Evolutionary conservation across 2,888 invertebrate genomes (phyloP), one percentile per base, ranked within the genome.

Genomic region (Nephrotoma guestfalica): DNA sequence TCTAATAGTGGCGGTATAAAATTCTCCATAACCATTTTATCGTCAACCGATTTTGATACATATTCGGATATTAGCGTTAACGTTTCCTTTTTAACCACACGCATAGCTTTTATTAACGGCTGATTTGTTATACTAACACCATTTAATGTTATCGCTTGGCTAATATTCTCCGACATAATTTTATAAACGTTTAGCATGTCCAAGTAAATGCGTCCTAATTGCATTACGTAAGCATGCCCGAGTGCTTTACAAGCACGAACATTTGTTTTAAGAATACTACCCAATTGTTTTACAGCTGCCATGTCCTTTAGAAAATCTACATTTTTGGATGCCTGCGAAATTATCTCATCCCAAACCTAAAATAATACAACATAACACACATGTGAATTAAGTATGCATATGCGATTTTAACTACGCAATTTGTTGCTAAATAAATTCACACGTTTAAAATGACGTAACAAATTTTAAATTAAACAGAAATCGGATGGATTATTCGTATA

Each of bases 131-230:
- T 98, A 89, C 94, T 94, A 90, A 99, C 98, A 84, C 99, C 99
- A 92, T 99, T 98, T 87, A 97, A 92, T 87, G 96, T 94, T 90
- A 99, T 98, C 71, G 99, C 98, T 91, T 96, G 95, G 89, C 96
- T 96, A 90, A 99, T 98, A 92, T 98, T 98, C 91, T 97, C 97
- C 88, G 97, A 97, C 95, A 97, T 97, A 88, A 97, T 97, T 94
- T 99, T 99, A 93, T 99, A 99, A 89, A 99, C 98, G 93, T 99
- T 99, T 89, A 99, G 93, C 98, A 99, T 98, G 92, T 99, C 99
- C 91, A 99, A 93, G 92, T 99, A 99, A 92, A 99, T 99, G 90
- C 98, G 94, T 86, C 99, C 98, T 89, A 99, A 93, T 93, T 99
- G 96, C 88, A 96, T 94, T 88, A 99, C 98, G 92, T 98, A 99